These are phyloP conservation scores for Zaprionus davidi DNA, from an alignment of 1,140 invertebrate species.

Conservation along the genomic window DNA sequence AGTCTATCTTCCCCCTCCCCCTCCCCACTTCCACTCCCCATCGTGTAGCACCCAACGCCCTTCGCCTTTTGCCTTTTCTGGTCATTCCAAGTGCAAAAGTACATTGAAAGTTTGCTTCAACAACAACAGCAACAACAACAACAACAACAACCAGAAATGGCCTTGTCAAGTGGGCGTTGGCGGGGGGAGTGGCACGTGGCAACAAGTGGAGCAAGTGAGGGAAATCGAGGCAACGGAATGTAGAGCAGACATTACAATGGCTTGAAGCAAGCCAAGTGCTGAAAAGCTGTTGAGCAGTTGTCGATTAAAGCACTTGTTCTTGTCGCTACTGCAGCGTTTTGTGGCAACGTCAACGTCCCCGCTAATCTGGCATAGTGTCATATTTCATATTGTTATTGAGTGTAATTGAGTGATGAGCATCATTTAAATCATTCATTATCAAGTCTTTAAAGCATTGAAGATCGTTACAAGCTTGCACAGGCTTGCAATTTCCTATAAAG, in stretches of 20 bases:
- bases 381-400: not conserved
- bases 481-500: too few relatives aligned
- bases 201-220: not conserved
- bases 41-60: too few relatives aligned
- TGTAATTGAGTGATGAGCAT: too few relatives aligned
- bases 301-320: slow-evolving; percentile 9
- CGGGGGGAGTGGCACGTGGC: not conserved
- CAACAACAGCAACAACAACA: not conserved
- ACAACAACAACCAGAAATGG: not conserved
- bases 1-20: not conserved
- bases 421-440: too few relatives aligned
- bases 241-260: slow-evolving; percentile 7
- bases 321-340: slow-evolving; percentile 1
- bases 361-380: slow-evolving; percentile 1
- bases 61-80: slow-evolving; percentile 2
- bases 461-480: too few relatives aligned
- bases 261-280: slow-evolving; percentile 5
- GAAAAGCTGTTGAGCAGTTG: slow-evolving; percentile 8
- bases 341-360: not conserved
- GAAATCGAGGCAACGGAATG: not conserved
- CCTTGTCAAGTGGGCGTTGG: slow-evolving; percentile 12
- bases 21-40: not conserved
- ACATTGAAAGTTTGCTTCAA: slow-evolving; percentile 36
- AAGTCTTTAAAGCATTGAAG: too few relatives aligned
- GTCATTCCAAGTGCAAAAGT: slow-evolving; percentile 63